A percentile compares a stretch with the other conserved stretches of the same genome.
Evolutionary conservation across 2,113 vertebrate species (phyloP).

Genomic region (Scartelaos histophorus): DNA sequence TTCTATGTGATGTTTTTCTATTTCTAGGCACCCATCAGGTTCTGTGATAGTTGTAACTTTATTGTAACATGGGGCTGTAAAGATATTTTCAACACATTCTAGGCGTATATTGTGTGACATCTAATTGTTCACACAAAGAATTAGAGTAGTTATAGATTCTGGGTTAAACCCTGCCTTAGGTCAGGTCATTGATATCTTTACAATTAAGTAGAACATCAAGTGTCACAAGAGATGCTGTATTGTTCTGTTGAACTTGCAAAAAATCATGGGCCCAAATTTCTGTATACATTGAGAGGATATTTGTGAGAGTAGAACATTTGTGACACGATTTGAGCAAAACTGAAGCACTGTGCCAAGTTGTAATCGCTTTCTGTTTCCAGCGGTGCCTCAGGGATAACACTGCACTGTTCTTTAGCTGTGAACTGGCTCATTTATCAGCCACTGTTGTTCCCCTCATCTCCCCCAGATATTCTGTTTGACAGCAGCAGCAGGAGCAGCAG

Average conservation of each 20-base stretch:
- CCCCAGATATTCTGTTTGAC: neutral
- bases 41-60: no score
- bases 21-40: no score
- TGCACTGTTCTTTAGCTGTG: constrained; percentile 16
- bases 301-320: constrained; percentile 23
- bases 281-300: neutral
- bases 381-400: constrained; percentile 22
- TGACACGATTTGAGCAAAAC: constrained; percentile 37
- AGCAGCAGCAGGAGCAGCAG: constrained; percentile 15
- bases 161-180: neutral
- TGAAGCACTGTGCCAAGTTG: constrained; percentile 38
- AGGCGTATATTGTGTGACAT: neutral
- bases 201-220: neutral
- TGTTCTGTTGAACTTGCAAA: neutral
- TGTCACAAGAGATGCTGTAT: neutral
- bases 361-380: constrained; percentile 24
- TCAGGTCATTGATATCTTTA: neutral
- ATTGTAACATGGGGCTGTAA: no score
- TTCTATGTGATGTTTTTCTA: neutral
- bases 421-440: constrained; percentile 1
- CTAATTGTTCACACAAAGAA: neutral
- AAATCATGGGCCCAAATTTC: neutral
- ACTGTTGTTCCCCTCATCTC: neutral
- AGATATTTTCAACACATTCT: neutral
- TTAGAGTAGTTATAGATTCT: neutral